Percentiles rank a stretch among this genome's conserved stretches.
Conservation (phyloP, 1,140 invertebrate species). For the Micrasema longulum region DNA sequence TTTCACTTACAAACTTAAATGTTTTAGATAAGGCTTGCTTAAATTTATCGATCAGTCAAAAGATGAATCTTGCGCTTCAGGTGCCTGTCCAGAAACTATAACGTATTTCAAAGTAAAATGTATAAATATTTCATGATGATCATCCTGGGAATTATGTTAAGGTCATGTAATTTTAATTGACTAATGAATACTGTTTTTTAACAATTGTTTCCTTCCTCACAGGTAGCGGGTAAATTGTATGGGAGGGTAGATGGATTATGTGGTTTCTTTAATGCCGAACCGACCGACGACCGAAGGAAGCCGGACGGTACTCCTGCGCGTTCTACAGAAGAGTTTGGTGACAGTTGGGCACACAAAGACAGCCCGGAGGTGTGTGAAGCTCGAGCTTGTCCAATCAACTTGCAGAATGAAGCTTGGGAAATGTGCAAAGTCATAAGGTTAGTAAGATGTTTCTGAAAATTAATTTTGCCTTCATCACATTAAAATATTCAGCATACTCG, state of each 20-base stretch:
- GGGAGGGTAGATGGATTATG: slow-evolving; percentile 81
- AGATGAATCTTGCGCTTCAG: too few species aligned
- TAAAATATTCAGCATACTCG: too few species aligned
- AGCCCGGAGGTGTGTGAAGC: slow-evolving; percentile 68
- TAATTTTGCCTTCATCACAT: too few species aligned
- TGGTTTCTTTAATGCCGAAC: slow-evolving; percentile 78
- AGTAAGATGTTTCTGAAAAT: background rate
- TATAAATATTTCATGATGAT: too few species aligned
- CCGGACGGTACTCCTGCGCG: slow-evolving; percentile 74
- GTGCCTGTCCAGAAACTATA: too few species aligned
- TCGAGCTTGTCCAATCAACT: slow-evolving; percentile 68
- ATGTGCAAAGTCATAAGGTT: slow-evolving; percentile 72
- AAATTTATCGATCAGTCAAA: too few species aligned
- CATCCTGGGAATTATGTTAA: too few species aligned
- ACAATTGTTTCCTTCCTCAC: background rate
- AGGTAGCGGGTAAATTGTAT: slow-evolving; percentile 69
- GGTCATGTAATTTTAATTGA: too few species aligned
- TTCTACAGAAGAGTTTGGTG: slow-evolving; percentile 78
- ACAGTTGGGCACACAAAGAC: slow-evolving; percentile 75
- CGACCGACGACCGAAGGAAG: slow-evolving; percentile 75
- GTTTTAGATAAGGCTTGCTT: too few species aligned
- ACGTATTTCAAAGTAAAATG: too few species aligned
- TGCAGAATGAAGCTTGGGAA: slow-evolving; percentile 73
- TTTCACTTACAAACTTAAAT: too few species aligned
- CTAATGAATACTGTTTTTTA: too few species aligned